Evolutionary conservation across 2,888 invertebrate genomes (phyloP).

Genomic region (Gortyna flavago): DNA sequence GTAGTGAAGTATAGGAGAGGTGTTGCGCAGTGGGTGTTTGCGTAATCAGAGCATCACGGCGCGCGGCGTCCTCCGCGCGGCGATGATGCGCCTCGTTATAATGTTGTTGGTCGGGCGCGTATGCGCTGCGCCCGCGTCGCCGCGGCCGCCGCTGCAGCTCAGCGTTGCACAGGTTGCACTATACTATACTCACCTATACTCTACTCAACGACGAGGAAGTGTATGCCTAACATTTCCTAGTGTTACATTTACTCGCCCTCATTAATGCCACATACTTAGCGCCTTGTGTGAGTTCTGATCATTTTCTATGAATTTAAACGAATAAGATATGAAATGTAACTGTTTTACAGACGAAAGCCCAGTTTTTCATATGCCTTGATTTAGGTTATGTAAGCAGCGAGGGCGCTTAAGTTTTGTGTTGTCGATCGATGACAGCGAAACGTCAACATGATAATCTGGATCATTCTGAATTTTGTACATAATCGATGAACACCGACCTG

Average conservation of each 20-base stretch:
- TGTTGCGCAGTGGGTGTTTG: constrained; percentile 72
- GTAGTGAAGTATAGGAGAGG: constrained; percentile 65
- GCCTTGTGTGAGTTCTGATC: constrained; percentile 51
- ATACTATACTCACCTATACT: constrained; percentile 82
- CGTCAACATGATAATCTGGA: constrained; percentile 66
- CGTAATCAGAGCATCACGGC: constrained; percentile 84
- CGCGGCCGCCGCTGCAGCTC: constrained; percentile 45
- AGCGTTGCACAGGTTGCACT: constrained; percentile 75
- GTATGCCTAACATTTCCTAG: constrained; percentile 81
- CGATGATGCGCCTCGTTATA: constrained; percentile 76
- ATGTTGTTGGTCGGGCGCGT: constrained; percentile 69
- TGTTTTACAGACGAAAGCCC: constrained; percentile 13
- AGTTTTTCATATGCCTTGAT: constrained; percentile 29
- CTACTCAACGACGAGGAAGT: constrained; percentile 85
- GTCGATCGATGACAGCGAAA: constrained; percentile 32
- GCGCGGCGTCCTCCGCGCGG: constrained; percentile 66
- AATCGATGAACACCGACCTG: constrained; percentile 76
- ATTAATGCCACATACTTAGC: constrained; percentile 65
- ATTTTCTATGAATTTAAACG: constrained; percentile 29
- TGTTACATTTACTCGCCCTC: constrained; percentile 84
- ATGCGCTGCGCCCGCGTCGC: constrained; percentile 53
- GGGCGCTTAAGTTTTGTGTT: constrained; percentile 30
- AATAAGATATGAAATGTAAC: constrained; percentile 7
- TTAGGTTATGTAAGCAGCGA: constrained; percentile 53
- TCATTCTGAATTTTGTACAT: constrained; percentile 76